A percentile compares a stretch with the other conserved stretches of the same genome.
phyloP scores from a whole-genome alignment of 2,888 invertebrate genomes.

The Boloria selene region DNA sequence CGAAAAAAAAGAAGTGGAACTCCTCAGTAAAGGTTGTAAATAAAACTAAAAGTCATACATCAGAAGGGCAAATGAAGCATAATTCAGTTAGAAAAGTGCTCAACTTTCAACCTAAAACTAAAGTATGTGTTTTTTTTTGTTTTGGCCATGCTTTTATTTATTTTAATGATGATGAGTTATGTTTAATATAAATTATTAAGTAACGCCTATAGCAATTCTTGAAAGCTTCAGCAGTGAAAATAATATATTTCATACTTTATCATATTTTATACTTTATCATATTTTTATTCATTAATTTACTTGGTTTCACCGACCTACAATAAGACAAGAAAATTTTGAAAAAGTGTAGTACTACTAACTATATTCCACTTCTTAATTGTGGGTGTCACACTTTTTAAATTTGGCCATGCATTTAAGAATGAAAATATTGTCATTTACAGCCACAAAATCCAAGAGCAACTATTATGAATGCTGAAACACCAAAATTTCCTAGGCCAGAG shows the following conservation, averaged over 20 bases:
- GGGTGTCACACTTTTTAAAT: background rate
- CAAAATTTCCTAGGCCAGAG: conserved; percentile 62
- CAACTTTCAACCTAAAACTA: conserved; percentile 60
- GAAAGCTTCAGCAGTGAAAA: background rate
- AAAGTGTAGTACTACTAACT: too few relatives aligned
- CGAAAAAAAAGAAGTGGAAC: conserved; percentile 68
- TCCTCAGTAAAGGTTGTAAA: conserved; percentile 66
- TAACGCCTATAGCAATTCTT: too few relatives aligned
- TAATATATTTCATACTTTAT: too few relatives aligned
- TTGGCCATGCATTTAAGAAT: background rate
- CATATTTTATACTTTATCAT: background rate
- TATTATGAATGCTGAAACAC: conserved; percentile 52
- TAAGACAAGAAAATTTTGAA: too few relatives aligned
- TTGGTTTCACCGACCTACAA: too few relatives aligned
- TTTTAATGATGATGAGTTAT: background rate
- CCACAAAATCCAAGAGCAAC: conserved; percentile 48
- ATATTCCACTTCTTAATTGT: too few relatives aligned
- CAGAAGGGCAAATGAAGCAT: conserved; percentile 56
- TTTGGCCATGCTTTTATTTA: background rate
- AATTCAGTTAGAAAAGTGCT: conserved; percentile 68
- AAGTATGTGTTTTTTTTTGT: conserved; percentile 44
- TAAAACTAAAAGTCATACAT: conserved; percentile 59
- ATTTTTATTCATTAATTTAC: background rate
- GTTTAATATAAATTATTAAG: background rate
- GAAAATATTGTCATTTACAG: conserved; percentile 48